These are phyloP conservation scores for Palythoa caribaeorum DNA, from an alignment of 92 coral and sea anemone species.

Conservation along the genomic window DNA sequence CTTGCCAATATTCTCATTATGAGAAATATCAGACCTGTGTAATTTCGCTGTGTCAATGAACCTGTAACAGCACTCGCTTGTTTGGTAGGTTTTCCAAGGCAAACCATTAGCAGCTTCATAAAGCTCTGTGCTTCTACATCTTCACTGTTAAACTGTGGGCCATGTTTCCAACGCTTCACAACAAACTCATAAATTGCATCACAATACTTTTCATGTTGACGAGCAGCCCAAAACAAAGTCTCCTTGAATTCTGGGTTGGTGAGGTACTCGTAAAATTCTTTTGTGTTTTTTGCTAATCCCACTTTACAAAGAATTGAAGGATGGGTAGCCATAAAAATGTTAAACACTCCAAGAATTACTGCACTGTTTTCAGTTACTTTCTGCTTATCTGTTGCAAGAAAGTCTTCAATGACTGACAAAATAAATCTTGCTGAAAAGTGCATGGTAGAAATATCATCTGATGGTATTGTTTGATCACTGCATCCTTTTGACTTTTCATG, in stretches of 20 bases:
- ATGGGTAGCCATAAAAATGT: slow-evolving; percentile 69
- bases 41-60: slow-evolving; percentile 46
- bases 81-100: slow-evolving; percentile 84
- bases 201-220: slow-evolving; percentile 69
- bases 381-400: slow-evolving; percentile 61
- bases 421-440: slow-evolving; percentile 44
- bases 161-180: slow-evolving; percentile 62
- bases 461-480: neutral
- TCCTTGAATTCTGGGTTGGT: slow-evolving; percentile 66
- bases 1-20: slow-evolving; percentile 62
- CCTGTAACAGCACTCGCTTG: slow-evolving; percentile 83
- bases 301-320: slow-evolving; percentile 42
- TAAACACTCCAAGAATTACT: slow-evolving; percentile 79
- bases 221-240: slow-evolving; percentile 71
- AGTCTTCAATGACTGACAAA: slow-evolving; percentile 67
- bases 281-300: slow-evolving; percentile 28
- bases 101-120: slow-evolving; percentile 78
- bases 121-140: slow-evolving; percentile 68
- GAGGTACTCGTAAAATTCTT: slow-evolving; percentile 56
- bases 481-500: slow-evolving; percentile 45
- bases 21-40: slow-evolving; percentile 63
- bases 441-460: neutral
- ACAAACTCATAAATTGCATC: slow-evolving; percentile 82
- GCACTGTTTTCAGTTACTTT: slow-evolving; percentile 83
- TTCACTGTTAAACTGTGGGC: slow-evolving; percentile 70